Conservation (phyloP, 2,113 vertebrate species). For the Brienomyrus longianalis region DNA sequence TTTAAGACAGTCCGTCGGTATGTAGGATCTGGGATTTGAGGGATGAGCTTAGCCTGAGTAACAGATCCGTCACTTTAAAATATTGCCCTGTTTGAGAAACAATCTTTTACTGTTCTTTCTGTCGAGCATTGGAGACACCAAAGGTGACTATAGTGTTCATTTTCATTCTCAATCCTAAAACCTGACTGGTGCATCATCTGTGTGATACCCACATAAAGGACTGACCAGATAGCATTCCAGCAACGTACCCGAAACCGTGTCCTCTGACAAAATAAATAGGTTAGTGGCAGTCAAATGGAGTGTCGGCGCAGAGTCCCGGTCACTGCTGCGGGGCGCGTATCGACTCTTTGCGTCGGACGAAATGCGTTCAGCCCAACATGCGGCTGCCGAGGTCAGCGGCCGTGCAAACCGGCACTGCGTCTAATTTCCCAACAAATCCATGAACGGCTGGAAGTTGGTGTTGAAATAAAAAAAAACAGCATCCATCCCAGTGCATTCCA, state of each 20-base stretch:
- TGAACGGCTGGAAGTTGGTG: not conserved
- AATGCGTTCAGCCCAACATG: not conserved
- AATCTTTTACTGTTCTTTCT: not conserved
- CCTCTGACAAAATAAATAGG: not conserved
- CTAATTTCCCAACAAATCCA: not conserved
- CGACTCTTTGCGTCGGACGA: not conserved
- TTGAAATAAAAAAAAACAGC: not conserved
- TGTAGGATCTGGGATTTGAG: slow-evolving; percentile 6
- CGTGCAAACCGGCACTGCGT: not conserved
- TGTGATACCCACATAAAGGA: not conserved
- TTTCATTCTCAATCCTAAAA: not conserved
- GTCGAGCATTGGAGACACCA: not conserved
- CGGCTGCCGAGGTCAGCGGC: not conserved
- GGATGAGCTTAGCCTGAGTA: not conserved
- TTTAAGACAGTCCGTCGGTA: not conserved
- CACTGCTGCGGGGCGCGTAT: not conserved
- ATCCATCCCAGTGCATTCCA: not conserved
- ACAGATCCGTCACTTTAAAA: not conserved
- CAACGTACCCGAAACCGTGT: not conserved
- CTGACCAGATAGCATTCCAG: not conserved
- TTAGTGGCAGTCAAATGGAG: not conserved
- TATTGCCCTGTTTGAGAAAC: not conserved
- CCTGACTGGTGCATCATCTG: not conserved
- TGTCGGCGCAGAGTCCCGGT: not conserved
- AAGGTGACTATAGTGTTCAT: not conserved